Evolutionary conservation across 2,113 vertebrate species (phyloP), one percentile per base, ranked within the genome.

Genomic region (Micronycteris hirsuta): DNA sequence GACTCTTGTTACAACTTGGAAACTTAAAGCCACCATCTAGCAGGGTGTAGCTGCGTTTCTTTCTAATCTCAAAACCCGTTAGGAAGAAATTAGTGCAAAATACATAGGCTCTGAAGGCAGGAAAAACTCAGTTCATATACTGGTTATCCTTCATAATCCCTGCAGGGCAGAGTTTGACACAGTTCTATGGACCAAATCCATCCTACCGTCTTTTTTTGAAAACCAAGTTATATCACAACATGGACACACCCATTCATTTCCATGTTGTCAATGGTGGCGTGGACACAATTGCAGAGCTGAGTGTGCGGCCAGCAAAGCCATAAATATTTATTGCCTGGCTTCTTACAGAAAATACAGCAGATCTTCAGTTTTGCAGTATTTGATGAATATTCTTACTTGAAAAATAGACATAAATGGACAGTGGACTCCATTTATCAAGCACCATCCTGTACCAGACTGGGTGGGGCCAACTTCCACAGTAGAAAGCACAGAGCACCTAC

Each of bases 171-270:
- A 68, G 28, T n/a, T 52, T 1, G 22, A 38, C 15, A 76, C 38
- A 47, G 15, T 47, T 61, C 14, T 41, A 28, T 43, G 54, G 45
- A 52, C 36, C 47, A 77, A 89, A 92, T 78, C 31, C 4, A 13
- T 13, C 24, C n/a, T 36, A 65, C 6, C 3, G 7, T 3, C 26
- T 71, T 6, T 19, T 58, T 89, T 96, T 86, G 31, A 89, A 91
- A 86, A 77, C 13, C 65, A 38, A 91, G 67, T 19, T 83, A 28
- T 89, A 77, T 45, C 71, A 31, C 74, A 73, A 93, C 49, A 77
- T 3, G 36, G 54, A 13, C 33, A 73, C 3, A 15, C 0, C 4
- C 41, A 8, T 58, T 91, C 61, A 63, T 63, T 63, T 63, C 31
- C 28, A 31, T 15, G 15, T 0, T 3, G 0, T 73, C 3, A 1